phyloP scores from a whole-genome alignment of 2,113 vertebrate species.

The Peromyscus leucopus region DNA sequence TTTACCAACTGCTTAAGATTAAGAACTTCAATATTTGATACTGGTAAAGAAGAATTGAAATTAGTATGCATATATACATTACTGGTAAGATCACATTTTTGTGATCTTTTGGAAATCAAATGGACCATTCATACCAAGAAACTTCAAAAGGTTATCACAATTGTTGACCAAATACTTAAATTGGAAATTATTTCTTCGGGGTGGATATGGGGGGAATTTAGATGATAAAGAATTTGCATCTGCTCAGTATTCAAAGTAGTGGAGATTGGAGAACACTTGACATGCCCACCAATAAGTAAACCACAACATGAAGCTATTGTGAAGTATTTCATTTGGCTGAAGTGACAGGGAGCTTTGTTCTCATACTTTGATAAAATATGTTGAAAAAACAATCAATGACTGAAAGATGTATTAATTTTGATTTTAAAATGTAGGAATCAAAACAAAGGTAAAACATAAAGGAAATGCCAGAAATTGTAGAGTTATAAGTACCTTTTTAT shows the following conservation, averaged over 20 bases:
- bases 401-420: background rate
- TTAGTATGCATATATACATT: background rate
- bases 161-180: background rate
- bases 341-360: background rate
- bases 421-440: conserved; percentile 9
- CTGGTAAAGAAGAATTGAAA: background rate
- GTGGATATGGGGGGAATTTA: background rate
- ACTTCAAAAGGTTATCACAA: background rate
- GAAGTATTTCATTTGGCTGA: background rate
- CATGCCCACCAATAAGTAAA: background rate
- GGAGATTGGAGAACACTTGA: background rate
- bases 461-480: background rate
- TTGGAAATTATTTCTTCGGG: background rate
- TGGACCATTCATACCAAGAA: background rate
- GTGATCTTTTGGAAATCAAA: background rate
- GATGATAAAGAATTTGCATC: background rate
- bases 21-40: background rate
- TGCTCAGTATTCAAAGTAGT: background rate
- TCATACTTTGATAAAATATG: background rate
- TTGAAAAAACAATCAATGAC: conserved; percentile 40
- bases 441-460: background rate
- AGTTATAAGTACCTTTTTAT: conserved; percentile 21
- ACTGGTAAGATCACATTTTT: background rate
- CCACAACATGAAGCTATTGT: background rate
- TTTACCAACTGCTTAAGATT: background rate